A percentile compares a stretch with the other conserved stretches of the same genome.
These are phyloP conservation scores for Calyptommatus sinebrachiatus DNA, from an alignment of 2,113 vertebrate genomes.

Conservation along the genomic window DNA sequence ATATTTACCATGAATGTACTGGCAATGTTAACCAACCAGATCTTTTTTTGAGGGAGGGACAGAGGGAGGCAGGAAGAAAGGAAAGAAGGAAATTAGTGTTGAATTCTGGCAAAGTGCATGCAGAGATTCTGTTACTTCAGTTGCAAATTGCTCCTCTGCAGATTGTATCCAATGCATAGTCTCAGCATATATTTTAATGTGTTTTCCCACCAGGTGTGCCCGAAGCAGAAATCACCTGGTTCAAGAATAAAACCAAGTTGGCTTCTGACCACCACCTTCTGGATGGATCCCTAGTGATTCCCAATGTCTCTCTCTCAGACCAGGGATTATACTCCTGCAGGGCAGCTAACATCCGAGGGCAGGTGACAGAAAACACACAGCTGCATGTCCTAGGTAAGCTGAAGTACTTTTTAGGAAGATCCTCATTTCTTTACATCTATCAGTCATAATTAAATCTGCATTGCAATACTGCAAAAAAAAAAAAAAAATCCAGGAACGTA, in stretches of 20 bases:
- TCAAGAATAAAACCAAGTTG: slow-evolving; percentile 70
- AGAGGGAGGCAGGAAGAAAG: too few species aligned
- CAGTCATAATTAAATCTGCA: background rate
- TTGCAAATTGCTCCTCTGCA: background rate
- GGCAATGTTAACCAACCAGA: background rate
- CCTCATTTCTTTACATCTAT: background rate
- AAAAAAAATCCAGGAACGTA: background rate
- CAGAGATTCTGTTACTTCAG: background rate
- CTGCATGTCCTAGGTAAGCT: slow-evolving; percentile 73
- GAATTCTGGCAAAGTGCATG: background rate
- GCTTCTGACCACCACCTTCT: slow-evolving; percentile 42
- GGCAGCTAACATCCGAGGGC: slow-evolving; percentile 73
- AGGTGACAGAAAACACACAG: slow-evolving; percentile 72
- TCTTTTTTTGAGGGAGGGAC: background rate
- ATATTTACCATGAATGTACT: background rate
- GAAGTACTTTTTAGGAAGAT: background rate
- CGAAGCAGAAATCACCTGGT: slow-evolving; percentile 78
- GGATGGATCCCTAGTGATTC: slow-evolving; percentile 68
- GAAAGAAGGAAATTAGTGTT: background rate
- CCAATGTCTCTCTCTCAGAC: slow-evolving; percentile 67
- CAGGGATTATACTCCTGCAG: slow-evolving; percentile 76
- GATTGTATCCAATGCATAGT: background rate
- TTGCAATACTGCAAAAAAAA: background rate
- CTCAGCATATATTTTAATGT: background rate
- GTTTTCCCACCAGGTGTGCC: slow-evolving; percentile 74